These are phyloP conservation scores for Ditula angustiorana DNA, from an alignment of 2,888 invertebrate species.

Conservation along the genomic window DNA sequence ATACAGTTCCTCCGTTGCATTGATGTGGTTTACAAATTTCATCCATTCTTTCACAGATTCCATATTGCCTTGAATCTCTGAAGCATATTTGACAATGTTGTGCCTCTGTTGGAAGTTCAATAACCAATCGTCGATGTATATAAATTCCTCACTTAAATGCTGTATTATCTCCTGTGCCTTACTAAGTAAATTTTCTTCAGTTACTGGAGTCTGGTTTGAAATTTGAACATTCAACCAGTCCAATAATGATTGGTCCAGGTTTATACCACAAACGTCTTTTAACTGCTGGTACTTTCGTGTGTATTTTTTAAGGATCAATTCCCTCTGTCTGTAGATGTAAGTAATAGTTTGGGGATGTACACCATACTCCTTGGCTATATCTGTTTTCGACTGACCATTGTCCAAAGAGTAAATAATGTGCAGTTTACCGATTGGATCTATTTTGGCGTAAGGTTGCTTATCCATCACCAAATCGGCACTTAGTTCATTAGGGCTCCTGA, in stretches of 20 bases:
- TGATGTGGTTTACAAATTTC: constrained; percentile 44
- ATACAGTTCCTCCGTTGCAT: constrained; percentile 50
- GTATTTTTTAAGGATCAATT: constrained; percentile 52
- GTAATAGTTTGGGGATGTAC: constrained; percentile 53
- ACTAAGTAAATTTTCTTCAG: constrained; percentile 47
- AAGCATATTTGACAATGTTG: constrained; percentile 51
- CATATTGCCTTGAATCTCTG: constrained; percentile 42
- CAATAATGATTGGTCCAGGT: constrained; percentile 53
- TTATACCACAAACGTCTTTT: constrained; percentile 44
- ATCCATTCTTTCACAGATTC: constrained; percentile 46
- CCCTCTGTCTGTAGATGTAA: constrained; percentile 55
- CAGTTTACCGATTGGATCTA: constrained; percentile 52
- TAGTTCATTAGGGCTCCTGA: too few species aligned
- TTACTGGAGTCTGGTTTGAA: constrained; percentile 47
- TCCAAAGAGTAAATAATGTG: constrained; percentile 57
- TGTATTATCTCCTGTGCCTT: constrained; percentile 52
- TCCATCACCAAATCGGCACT: background rate
- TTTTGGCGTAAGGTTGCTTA: constrained; percentile 45
- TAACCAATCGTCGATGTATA: constrained; percentile 54
- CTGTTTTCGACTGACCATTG: constrained; percentile 54
- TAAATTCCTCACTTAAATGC: constrained; percentile 48
- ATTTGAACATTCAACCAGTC: constrained; percentile 53
- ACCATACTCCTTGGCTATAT: constrained; percentile 55
- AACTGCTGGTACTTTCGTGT: constrained; percentile 48
- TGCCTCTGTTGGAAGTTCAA: constrained; percentile 52